Conservation (phyloP, 2,888 invertebrate species). For the Drosophila putrida region DNA sequence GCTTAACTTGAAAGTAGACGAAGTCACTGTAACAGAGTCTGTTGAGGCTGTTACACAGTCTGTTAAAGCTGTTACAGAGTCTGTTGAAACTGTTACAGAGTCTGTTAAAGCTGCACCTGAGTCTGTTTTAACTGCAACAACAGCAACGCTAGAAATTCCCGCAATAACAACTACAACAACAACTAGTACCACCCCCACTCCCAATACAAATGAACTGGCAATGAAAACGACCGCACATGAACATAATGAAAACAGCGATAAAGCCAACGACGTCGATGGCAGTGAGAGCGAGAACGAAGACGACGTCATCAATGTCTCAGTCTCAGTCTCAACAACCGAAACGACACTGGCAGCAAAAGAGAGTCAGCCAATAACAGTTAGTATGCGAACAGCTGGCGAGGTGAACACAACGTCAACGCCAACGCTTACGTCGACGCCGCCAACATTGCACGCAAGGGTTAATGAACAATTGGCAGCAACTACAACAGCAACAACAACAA, state of each 20-base stretch:
- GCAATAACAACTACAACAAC: constrained; percentile 31
- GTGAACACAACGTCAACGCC: constrained; percentile 52
- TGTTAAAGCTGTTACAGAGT: neutral
- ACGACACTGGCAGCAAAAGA: constrained; percentile 44
- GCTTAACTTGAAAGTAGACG: neutral
- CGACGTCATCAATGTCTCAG: constrained; percentile 47
- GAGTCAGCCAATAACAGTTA: constrained; percentile 70
- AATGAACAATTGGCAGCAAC: constrained; percentile 49
- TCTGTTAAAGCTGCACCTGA: constrained; percentile 9
- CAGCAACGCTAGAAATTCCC: constrained; percentile 21
- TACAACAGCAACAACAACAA: constrained; percentile 46
- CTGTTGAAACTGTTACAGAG: neutral
- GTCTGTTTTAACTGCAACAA: constrained; percentile 8
- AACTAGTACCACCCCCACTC: constrained; percentile 39
- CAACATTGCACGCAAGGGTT: constrained; percentile 38
- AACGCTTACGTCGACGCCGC: constrained; percentile 33
- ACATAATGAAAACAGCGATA: constrained; percentile 58
- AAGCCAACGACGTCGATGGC: constrained; percentile 44
- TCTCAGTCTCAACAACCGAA: constrained; percentile 46
- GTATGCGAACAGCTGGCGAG: constrained; percentile 74
- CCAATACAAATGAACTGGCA: constrained; percentile 54
- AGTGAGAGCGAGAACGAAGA: constrained; percentile 12
- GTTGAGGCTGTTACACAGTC: no score
- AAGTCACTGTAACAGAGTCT: constrained; percentile 16
- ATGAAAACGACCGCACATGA: constrained; percentile 58